phyloP scores from a whole-genome alignment of 2,888 invertebrate species.

The Leptinotarsa juncta region DNA sequence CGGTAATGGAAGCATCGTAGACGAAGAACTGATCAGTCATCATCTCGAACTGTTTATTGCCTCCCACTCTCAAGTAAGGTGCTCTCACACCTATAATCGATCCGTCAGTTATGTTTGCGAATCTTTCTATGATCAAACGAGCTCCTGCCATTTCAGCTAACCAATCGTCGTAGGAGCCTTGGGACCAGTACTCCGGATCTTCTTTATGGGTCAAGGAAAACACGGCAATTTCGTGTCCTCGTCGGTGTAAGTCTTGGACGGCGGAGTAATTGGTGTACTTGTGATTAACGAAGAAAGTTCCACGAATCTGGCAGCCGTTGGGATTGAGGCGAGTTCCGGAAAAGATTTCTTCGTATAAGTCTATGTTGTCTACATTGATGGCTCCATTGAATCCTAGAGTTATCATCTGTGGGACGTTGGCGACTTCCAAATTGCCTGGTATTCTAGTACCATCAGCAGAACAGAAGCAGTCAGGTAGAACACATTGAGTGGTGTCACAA shows the following conservation, averaged over 20 bases:
- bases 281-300: slow-evolving; percentile 92
- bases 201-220: slow-evolving; percentile 90
- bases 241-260: slow-evolving; percentile 88
- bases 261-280: slow-evolving; percentile 93
- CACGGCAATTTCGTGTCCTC: slow-evolving; percentile 91
- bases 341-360: slow-evolving; percentile 90
- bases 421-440: slow-evolving; percentile 84
- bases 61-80: slow-evolving; percentile 90
- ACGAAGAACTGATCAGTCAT: slow-evolving; percentile 96
- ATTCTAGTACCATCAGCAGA: slow-evolving; percentile 92
- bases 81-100: slow-evolving; percentile 90
- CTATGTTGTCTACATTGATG: slow-evolving; percentile 92
- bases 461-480: slow-evolving; percentile 92
- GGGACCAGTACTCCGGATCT: slow-evolving; percentile 90
- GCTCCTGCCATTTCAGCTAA: slow-evolving; percentile 94
- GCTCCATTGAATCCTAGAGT: slow-evolving; percentile 94
- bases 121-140: slow-evolving; percentile 86
- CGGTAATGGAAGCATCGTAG: slow-evolving; percentile 95
- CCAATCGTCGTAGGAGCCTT: slow-evolving; percentile 92
- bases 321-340: slow-evolving; percentile 87
- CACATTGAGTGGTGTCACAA: slow-evolving; percentile 90
- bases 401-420: slow-evolving; percentile 93
- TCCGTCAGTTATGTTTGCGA: slow-evolving; percentile 92
- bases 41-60: slow-evolving; percentile 96
- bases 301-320: slow-evolving; percentile 89